Conservation (phyloP, 2,797 vertebrate genomes). For the Menidia menidia region DNA sequence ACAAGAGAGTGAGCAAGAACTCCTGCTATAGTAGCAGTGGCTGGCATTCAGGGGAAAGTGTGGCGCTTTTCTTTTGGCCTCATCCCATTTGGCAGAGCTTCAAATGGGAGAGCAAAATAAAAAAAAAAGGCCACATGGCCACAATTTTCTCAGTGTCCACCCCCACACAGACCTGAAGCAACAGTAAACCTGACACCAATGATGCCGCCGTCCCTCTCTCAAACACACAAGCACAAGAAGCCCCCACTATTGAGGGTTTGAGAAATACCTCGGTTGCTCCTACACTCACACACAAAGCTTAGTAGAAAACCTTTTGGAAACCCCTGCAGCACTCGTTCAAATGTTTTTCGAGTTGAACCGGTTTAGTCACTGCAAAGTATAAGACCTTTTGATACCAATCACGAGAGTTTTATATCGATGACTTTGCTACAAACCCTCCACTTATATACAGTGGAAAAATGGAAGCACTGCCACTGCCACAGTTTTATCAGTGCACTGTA, state of each 20-base stretch:
- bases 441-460: slow-evolving; percentile 37
- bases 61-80: slow-evolving; percentile 39
- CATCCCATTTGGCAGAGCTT: slow-evolving; percentile 64
- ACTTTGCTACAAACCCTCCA: slow-evolving; percentile 55
- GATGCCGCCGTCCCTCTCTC: slow-evolving; percentile 27
- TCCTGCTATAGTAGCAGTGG: slow-evolving; percentile 29
- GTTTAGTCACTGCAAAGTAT: slow-evolving; percentile 56
- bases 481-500: slow-evolving; percentile 58
- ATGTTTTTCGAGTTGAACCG: slow-evolving; percentile 51
- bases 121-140: slow-evolving; percentile 63
- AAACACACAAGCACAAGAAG: slow-evolving; percentile 16
- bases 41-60: slow-evolving; percentile 34
- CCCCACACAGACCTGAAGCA: slow-evolving; percentile 56
- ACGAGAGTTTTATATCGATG: slow-evolving; percentile 60
- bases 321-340: slow-evolving; percentile 40
- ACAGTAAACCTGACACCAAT: slow-evolving; percentile 68
- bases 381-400: slow-evolving; percentile 49
- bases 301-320: slow-evolving; percentile 62
- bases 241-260: slow-evolving; percentile 37
- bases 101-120: slow-evolving; percentile 63
- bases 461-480: slow-evolving; percentile 54
- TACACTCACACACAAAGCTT: slow-evolving; percentile 33
- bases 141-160: slow-evolving; percentile 54
- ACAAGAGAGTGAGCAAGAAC: slow-evolving; percentile 43
- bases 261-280: slow-evolving; percentile 49